A percentile compares a stretch with the other conserved stretches of the same genome.
These are phyloP conservation scores for Drosophila affinis DNA, from an alignment of 2,888 invertebrate species.

Conservation along the genomic window DNA sequence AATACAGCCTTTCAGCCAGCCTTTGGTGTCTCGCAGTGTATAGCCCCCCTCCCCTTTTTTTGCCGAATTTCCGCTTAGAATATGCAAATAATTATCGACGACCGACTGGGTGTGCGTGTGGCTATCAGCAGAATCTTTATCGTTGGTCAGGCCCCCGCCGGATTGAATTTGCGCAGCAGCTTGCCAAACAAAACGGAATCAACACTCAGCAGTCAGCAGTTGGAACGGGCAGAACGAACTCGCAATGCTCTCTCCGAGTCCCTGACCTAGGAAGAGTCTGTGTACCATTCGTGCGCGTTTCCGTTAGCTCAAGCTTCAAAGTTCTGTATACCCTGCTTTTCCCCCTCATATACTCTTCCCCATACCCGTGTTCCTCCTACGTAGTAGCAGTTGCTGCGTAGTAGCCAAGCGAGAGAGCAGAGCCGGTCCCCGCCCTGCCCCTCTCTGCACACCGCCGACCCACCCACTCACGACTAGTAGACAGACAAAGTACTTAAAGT, in stretches of 20 bases:
- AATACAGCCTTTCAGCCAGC: background rate
- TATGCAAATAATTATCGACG: slow-evolving; percentile 9
- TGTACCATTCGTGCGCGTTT: background rate
- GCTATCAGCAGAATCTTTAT: slow-evolving; percentile 21
- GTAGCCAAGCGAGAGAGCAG: slow-evolving; percentile 42
- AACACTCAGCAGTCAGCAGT: background rate
- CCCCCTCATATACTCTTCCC: background rate
- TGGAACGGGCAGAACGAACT: background rate
- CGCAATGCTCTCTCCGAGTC: slow-evolving; percentile 20
- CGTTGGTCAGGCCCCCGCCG: slow-evolving; percentile 1
- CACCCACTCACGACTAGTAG: slow-evolving; percentile 20
- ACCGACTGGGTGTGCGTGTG: background rate
- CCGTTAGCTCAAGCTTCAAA: background rate
- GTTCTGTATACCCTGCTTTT: background rate
- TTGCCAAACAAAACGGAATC: slow-evolving; percentile 42
- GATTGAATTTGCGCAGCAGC: slow-evolving; percentile 57
- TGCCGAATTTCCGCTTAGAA: slow-evolving; percentile 5
- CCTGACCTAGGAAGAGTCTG: slow-evolving; percentile 25
- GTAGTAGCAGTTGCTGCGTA: background rate
- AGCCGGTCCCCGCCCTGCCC: slow-evolving; percentile 15
- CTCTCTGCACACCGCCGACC: slow-evolving; percentile 1
- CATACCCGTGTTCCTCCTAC: background rate
- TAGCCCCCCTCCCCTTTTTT: background rate
- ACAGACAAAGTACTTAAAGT: slow-evolving; percentile 48
- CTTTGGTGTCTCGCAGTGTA: background rate